Percentiles rank a stretch among this genome's conserved stretches.
These are phyloP conservation scores for Mallotus villosus DNA, from an alignment of 2,797 vertebrate genomes.

Conservation along the genomic window DNA sequence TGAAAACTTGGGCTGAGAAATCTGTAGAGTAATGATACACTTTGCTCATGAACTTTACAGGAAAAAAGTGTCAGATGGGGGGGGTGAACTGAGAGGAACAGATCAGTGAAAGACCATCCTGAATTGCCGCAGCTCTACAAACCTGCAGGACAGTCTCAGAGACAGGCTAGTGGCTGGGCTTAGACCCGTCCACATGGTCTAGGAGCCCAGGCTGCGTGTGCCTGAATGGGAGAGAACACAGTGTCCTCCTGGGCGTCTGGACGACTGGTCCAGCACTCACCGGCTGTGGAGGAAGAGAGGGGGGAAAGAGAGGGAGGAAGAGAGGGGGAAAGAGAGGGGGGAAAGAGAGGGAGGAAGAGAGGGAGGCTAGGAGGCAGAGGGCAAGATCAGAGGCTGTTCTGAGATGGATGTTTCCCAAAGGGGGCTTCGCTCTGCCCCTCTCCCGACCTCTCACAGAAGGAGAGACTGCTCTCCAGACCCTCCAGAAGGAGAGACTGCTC, in stretches of 20 bases:
- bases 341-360: too few relatives aligned
- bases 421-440: conserved; percentile 7
- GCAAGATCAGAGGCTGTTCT: neutral
- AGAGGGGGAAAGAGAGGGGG: neutral
- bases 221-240: conserved; percentile 30
- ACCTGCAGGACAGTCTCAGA: conserved; percentile 2
- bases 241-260: neutral
- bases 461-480: neutral
- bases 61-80: neutral
- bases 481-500: neutral
- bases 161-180: neutral
- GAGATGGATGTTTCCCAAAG: neutral
- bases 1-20: too few relatives aligned
- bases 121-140: neutral
- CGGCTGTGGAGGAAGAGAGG: neutral
- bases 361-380: neutral
- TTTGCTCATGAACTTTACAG: neutral
- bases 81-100: neutral
- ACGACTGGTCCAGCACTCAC: neutral
- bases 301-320: neutral
- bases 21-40: too few relatives aligned
- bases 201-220: conserved; percentile 7
- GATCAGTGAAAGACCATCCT: neutral
- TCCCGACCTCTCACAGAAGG: neutral
- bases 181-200: conserved; percentile 11